Conservation (phyloP, 2,113 vertebrate genomes). For the Oostethus manadensis region DNA sequence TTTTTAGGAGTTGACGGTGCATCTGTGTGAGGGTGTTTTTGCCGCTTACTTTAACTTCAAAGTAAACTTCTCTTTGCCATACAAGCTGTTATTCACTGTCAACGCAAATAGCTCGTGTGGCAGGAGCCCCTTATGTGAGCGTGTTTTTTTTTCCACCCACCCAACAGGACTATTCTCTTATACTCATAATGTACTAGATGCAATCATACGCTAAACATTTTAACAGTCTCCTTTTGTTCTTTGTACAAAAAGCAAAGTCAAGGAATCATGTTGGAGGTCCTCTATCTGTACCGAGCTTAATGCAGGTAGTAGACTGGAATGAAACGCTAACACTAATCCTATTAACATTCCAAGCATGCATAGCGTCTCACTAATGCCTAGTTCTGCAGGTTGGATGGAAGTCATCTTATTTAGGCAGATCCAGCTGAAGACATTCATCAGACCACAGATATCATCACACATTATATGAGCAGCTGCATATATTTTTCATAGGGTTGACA, state of each 20-base stretch:
- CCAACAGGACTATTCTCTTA: slow-evolving; percentile 21
- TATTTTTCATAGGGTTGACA: slow-evolving; percentile 72
- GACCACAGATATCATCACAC: slow-evolving; percentile 66
- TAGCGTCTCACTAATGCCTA: slow-evolving; percentile 52
- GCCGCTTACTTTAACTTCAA: slow-evolving; percentile 25
- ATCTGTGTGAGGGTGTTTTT: slow-evolving; percentile 16
- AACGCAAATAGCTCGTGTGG: slow-evolving; percentile 26
- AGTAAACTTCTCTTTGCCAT: slow-evolving; percentile 24
- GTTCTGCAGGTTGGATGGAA: slow-evolving; percentile 45
- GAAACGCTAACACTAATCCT: slow-evolving; percentile 64
- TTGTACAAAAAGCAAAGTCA: slow-evolving; percentile 24
- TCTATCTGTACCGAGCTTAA: slow-evolving; percentile 50
- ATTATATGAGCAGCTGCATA: slow-evolving; percentile 72
- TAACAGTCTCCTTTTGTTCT: slow-evolving; percentile 26
- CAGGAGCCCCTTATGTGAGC: not conserved
- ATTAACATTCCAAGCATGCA: slow-evolving; percentile 60
- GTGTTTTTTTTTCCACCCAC: slow-evolving; percentile 11
- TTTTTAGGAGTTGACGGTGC: slow-evolving; percentile 12
- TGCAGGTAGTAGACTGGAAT: slow-evolving; percentile 55
- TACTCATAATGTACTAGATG: slow-evolving; percentile 11
- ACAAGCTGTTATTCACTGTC: slow-evolving; percentile 36
- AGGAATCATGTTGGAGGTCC: slow-evolving; percentile 46
- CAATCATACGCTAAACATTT: slow-evolving; percentile 28
- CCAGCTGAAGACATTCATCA: slow-evolving; percentile 64
- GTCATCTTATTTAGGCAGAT: slow-evolving; percentile 65